Evolutionary conservation across 2,888 invertebrate genomes (phyloP), one percentile per base, ranked within the genome.

Genomic region (Dynastes hyllus): DNA sequence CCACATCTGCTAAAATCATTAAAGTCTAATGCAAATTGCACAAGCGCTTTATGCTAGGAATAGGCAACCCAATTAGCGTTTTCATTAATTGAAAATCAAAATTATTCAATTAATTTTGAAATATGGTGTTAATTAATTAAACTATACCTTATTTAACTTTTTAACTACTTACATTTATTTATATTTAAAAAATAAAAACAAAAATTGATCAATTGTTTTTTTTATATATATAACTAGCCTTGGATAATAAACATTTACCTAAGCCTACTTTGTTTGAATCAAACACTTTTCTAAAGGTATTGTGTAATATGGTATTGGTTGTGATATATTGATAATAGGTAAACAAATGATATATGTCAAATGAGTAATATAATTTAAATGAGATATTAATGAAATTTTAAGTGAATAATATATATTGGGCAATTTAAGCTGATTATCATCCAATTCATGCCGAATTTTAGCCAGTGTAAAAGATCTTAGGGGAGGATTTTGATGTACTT

Each of bases 61-160:
- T 67, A 67, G 69, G 50, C 69, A 69, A 69, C 69, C 51, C 27
- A 69, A 50, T 69, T 45, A 27, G n/a, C 69, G 16, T 27, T 22
- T 50, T 50, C 69, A 69, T 22, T 61, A 61, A 61, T 61, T 61
- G 22, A 22, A 22, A 1, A 61, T 61, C 22, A 29, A 29, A 61
- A 61, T 61, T 16, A 29, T 61, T 9, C 11, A 29, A 2, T 61
- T 29, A 27, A 61, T 61, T 27, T 45, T 9, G 9, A 45, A 11
- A 45, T 11, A 45, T 45, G 32, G 27, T 58, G 2, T 58, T 58
- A 16, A 58, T 58, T 6, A 58, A n/a, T 58, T n/a, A 22, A 58
- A 9, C n/a, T 13, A 29, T 61, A 11, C 9, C 29, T 61, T n/a
- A 9, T 16, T 29, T 13, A 2, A 61, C 8, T 16, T 61, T 5